phyloP scores from a whole-genome alignment of 1,140 invertebrate species.

The Ditylenchus dipsaci region DNA sequence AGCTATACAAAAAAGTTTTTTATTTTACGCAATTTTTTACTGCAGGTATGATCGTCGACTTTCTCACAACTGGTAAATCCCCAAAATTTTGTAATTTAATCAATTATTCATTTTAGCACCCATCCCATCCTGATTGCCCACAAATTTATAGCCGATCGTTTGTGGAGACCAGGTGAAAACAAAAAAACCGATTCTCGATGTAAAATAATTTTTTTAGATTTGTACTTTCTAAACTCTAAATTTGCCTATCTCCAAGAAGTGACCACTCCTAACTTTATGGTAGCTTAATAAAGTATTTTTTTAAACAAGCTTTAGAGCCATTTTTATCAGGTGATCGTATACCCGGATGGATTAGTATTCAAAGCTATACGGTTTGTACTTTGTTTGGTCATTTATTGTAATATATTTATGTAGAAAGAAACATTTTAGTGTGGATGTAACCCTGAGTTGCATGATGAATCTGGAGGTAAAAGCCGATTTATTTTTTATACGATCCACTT shows the following conservation, averaged over 20 bases:
- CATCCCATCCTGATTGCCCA: constrained; percentile 56
- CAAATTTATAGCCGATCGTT: constrained; percentile 44
- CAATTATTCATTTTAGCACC: constrained; percentile 19
- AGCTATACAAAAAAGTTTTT: no score
- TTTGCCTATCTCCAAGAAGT: constrained; percentile 57
- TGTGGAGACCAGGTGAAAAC: constrained; percentile 11
- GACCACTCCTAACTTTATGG: constrained; percentile 51
- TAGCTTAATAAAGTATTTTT: constrained; percentile 24
- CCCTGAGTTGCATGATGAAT: constrained; percentile 57
- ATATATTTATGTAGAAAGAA: background rate
- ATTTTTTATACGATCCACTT: no score
- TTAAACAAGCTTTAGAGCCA: no score
- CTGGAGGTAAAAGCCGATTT: no score
- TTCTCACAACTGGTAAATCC: constrained; percentile 43
- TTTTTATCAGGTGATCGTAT: constrained; percentile 6
- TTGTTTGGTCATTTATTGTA: background rate
- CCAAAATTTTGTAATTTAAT: no score
- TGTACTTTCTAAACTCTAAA: constrained; percentile 58
- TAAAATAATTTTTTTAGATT: constrained; percentile 49
- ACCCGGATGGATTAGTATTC: constrained; percentile 56
- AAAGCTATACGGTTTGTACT: constrained; percentile 45
- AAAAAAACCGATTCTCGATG: no score
- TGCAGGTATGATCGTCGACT: constrained; percentile 44
- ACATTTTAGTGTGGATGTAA: constrained; percentile 50
- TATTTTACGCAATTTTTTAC: no score